Percentiles rank a stretch among this genome's conserved stretches.
Conservation (phyloP, 2,888 invertebrate genomes). For the Scaptomyza polygonia region DNA sequence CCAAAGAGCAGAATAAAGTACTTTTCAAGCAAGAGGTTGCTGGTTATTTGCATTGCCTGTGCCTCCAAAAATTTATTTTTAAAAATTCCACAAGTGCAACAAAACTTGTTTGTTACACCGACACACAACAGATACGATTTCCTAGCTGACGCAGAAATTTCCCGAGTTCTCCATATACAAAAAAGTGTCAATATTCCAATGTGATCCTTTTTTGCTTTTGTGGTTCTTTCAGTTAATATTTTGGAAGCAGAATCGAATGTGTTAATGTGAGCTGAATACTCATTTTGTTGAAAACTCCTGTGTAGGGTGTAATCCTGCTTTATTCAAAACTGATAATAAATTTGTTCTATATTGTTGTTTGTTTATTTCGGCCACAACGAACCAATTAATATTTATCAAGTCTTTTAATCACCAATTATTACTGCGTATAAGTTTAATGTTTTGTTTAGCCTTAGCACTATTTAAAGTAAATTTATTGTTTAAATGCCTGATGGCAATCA, state of each 20-base stretch:
- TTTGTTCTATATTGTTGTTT: too few species aligned
- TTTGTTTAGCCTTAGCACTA: too few species aligned
- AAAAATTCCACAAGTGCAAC: slow-evolving; percentile 44
- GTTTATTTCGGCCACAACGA: too few species aligned
- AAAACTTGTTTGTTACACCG: not conserved
- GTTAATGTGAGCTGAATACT: not conserved
- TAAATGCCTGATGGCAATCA: slow-evolving; percentile 30
- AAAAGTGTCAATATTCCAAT: not conserved
- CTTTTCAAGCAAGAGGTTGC: not conserved
- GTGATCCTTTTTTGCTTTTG: not conserved
- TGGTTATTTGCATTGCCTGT: not conserved
- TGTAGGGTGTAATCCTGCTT: too few species aligned
- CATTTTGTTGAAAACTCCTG: too few species aligned
- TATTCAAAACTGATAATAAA: too few species aligned
- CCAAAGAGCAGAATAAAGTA: slow-evolving; percentile 8
- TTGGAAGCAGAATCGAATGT: too few species aligned
- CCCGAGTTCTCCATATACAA: not conserved
- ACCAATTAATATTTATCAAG: not conserved
- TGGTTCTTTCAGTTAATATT: not conserved
- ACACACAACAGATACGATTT: slow-evolving; percentile 10
- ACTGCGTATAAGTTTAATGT: too few species aligned
- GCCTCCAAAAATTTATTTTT: slow-evolving; percentile 19
- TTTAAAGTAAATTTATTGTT: too few species aligned
- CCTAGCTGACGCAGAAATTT: slow-evolving; percentile 7
- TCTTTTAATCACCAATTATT: too few species aligned